Conservation (phyloP, 2,888 invertebrate species). For the Metalampra italica region DNA sequence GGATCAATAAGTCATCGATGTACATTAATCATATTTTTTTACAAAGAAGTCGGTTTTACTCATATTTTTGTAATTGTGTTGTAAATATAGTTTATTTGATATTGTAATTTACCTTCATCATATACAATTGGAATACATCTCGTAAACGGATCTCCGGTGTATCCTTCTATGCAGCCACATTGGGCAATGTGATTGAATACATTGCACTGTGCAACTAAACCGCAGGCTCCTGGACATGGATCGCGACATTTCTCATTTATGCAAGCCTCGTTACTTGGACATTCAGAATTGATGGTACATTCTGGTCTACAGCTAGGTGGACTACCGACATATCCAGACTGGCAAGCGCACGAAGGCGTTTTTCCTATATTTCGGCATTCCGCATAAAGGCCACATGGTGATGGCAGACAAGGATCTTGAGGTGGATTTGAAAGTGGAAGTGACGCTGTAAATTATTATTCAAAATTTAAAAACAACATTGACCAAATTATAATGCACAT, state of each 20-base stretch:
- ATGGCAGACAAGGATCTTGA: slow-evolving; percentile 81
- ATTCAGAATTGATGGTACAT: slow-evolving; percentile 84
- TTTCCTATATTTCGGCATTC: slow-evolving; percentile 79
- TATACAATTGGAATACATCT: slow-evolving; percentile 52
- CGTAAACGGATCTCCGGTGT: slow-evolving; percentile 80
- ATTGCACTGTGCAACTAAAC: slow-evolving; percentile 75
- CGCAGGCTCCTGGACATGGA: slow-evolving; percentile 84
- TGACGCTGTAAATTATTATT: slow-evolving; percentile 41
- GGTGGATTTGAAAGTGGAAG: slow-evolving; percentile 40
- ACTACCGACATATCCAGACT: slow-evolving; percentile 78
- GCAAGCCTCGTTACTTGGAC: slow-evolving; percentile 82
- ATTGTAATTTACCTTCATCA: slow-evolving; percentile 26
- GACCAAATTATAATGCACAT: too few species aligned
- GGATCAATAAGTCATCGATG: too few species aligned
- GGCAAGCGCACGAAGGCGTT: slow-evolving; percentile 80
- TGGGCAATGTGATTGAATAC: slow-evolving; percentile 82
- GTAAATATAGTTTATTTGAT: not conserved
- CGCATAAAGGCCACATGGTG: slow-evolving; percentile 83
- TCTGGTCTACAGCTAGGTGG: slow-evolving; percentile 84
- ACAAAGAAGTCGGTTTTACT: too few species aligned
- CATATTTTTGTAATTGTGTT: too few species aligned
- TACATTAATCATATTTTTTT: too few species aligned
- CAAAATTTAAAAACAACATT: slow-evolving; percentile 1
- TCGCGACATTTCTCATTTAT: slow-evolving; percentile 81
- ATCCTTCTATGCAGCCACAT: slow-evolving; percentile 78